Evolutionary conservation across 2,797 vertebrate species (phyloP).

Genomic region (Pantherophis alleghaniensis): DNA sequence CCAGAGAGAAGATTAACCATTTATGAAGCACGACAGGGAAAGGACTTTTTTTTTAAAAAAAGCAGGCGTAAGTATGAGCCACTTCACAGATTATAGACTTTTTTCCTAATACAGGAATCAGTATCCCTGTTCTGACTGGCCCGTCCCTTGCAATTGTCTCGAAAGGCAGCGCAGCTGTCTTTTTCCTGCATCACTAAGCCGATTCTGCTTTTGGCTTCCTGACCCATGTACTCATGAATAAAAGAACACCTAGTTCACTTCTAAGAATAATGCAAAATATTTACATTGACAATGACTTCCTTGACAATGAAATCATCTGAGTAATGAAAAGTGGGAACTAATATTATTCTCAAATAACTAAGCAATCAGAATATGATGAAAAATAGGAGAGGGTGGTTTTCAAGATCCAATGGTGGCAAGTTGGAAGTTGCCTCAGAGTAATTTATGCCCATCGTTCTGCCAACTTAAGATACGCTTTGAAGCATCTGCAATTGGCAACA

Average conservation of each 20-base stretch:
- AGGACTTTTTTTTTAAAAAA: not conserved
- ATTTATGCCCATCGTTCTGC: not conserved
- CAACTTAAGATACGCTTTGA: not conserved
- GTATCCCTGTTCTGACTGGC: not conserved
- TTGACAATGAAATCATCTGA: not conserved
- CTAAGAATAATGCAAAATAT: not conserved
- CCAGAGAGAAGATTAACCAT: not conserved
- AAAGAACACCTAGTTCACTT: not conserved
- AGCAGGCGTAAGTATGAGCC: constrained; percentile 3
- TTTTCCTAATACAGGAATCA: not conserved
- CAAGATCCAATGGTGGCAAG: not conserved
- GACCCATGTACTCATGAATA: not conserved
- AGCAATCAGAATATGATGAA: not conserved
- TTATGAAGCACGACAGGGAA: not conserved
- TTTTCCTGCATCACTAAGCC: not conserved
- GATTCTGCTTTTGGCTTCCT: not conserved
- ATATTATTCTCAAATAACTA: not conserved
- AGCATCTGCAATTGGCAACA: not conserved
- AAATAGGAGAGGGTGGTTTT: not conserved
- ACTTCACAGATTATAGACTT: not conserved
- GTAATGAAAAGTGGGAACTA: not conserved
- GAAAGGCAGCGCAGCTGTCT: not conserved
- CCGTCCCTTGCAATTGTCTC: not conserved
- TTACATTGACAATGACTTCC: not conserved
- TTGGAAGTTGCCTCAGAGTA: not conserved